phyloP scores from a whole-genome alignment of 2,113 vertebrate genomes.

The Oostethus manadensis region DNA sequence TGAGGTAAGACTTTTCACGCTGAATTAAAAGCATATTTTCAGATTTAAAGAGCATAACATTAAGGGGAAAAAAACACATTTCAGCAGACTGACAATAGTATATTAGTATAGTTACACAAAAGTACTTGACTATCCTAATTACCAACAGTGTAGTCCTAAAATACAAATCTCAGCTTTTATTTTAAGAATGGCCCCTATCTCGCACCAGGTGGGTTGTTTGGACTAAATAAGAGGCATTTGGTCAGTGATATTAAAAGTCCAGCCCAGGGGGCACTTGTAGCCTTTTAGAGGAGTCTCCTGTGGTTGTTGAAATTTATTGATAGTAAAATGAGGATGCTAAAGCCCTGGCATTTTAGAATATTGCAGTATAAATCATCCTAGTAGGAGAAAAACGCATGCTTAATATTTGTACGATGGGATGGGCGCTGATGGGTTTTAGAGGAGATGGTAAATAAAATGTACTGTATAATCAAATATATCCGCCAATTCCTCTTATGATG shows the following conservation, averaged over 20 bases:
- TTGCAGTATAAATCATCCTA: slow-evolving; percentile 8
- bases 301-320: slow-evolving; percentile 39
- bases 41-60: neutral
- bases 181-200: slow-evolving; percentile 23
- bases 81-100: too few relatives aligned
- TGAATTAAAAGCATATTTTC: neutral
- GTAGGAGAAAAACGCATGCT: neutral
- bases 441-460: neutral
- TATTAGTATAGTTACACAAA: neutral
- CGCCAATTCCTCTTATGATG: neutral
- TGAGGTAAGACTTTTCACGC: neutral
- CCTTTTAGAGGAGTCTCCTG: slow-evolving; percentile 26
- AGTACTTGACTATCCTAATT: neutral
- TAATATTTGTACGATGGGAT: neutral
- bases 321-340: slow-evolving; percentile 18
- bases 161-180: slow-evolving; percentile 24
- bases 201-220: slow-evolving; percentile 31
- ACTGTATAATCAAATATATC: too few relatives aligned
- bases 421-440: neutral
- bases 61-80: neutral
- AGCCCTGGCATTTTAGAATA: slow-evolving; percentile 8
- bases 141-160: neutral
- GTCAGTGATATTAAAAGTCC: slow-evolving; percentile 50
- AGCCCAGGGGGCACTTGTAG: slow-evolving; percentile 40
- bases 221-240: slow-evolving; percentile 47